Evolutionary conservation across 2,113 vertebrate species (phyloP), one percentile per base, ranked within the genome.

Genomic region (Larimichthys crocea): DNA sequence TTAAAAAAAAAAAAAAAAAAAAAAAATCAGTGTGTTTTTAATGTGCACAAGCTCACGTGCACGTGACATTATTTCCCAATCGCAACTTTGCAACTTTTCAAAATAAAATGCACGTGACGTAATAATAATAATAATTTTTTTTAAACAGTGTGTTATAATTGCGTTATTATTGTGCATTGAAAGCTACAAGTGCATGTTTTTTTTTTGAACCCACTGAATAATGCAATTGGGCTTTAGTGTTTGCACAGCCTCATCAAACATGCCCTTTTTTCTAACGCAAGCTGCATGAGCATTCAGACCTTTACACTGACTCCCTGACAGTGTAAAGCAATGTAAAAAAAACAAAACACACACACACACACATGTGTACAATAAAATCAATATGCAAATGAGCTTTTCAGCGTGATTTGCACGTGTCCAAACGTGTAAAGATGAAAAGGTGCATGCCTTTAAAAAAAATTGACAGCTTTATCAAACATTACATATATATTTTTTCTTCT

Each of bases 401-500:
- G 19, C 48, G 76, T 86, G 79, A 91, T 93, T 93, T 92, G 89
- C 94, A 93, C 92, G 88, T 92, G 89, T 91, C 86, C 89, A 87
- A 91, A 76, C 52, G 24, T 84, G 63, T 76, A 35, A 77, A 76
- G 53, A 60, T 5, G 11, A 46, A 31, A 82, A 60, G 42, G 62
- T 86, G 72, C 82, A 81, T 57, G 62, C 44, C 24, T 80, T 74
- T 40, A 16, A 44, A 50, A 12, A 35, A 46, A 73, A 68, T 50
- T 50, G 48, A 48, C 49, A 29, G 19, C 0, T 59, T 56, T 40
- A 40, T 26, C 26, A 40, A 40, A 8, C 35, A 40, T 40, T 17
- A 17, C 16, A 6, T 17, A 6, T 35, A 8, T 35, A 7, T 35
- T 55, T 56, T 53, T 69, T 31, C 8, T 68, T 12, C 8, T 68